These are phyloP conservation scores for Campoletis raptor DNA, from an alignment of 2,888 invertebrate genomes.

Conservation along the genomic window DNA sequence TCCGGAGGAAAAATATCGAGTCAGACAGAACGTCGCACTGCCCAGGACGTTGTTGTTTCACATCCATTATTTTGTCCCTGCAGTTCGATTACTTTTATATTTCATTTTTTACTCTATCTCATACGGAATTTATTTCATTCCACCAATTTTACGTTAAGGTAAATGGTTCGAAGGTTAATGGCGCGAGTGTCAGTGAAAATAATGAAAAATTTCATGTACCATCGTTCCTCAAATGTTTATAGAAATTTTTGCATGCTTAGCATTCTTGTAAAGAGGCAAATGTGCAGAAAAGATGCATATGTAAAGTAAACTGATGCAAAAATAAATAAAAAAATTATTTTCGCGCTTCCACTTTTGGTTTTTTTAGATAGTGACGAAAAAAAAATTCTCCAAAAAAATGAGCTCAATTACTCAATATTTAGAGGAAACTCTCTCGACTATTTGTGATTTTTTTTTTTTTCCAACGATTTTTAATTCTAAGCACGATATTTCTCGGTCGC, in stretches of 20 bases:
- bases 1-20: slow-evolving; percentile 19
- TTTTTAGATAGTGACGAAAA: too few relatives aligned
- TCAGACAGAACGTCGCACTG: slow-evolving; percentile 5
- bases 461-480: too few relatives aligned
- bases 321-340: too few relatives aligned
- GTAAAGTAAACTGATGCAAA: too few relatives aligned
- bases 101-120: background rate
- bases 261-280: slow-evolving; percentile 5
- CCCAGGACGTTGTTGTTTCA: slow-evolving; percentile 3
- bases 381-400: too few relatives aligned
- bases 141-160: background rate
- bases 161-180: slow-evolving; percentile 19
- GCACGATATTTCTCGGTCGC: too few relatives aligned
- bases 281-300: background rate
- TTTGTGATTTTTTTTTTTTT: too few relatives aligned
- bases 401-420: too few relatives aligned
- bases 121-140: slow-evolving; percentile 12
- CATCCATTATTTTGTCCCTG: slow-evolving; percentile 26
- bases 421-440: too few relatives aligned
- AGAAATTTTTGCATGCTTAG: slow-evolving; percentile 1
- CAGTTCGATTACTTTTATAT: slow-evolving; percentile 30
- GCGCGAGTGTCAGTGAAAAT: background rate
- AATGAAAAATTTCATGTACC: slow-evolving; percentile 3
- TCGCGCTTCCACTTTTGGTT: too few relatives aligned
- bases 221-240: background rate